Percentiles rank a stretch among this genome's conserved stretches.
Evolutionary conservation across 2,888 invertebrate species (phyloP).

Genomic region (Lydus trimaculatus): DNA sequence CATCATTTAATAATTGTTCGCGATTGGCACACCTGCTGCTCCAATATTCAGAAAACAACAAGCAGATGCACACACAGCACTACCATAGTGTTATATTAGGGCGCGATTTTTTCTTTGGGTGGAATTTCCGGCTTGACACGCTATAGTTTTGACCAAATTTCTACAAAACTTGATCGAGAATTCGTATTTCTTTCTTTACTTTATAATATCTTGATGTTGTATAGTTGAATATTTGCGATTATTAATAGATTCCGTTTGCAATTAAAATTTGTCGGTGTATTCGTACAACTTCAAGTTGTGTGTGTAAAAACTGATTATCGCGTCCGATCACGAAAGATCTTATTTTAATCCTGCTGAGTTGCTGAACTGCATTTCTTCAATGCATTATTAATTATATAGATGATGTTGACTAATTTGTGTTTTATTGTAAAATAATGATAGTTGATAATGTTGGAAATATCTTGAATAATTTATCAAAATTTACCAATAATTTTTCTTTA

Average conservation of each 20-base stretch:
- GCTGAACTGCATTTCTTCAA: constrained; percentile 27
- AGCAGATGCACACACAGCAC: constrained; percentile 50
- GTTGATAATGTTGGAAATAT: background rate
- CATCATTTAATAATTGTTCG: constrained; percentile 42
- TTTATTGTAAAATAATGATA: constrained; percentile 31
- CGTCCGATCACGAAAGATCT: constrained; percentile 32
- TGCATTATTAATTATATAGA: constrained; percentile 29
- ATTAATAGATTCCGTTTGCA: background rate
- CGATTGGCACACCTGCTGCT: constrained; percentile 49
- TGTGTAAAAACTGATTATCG: constrained; percentile 26
- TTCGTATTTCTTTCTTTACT: background rate
- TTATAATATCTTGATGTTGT: too few species aligned
- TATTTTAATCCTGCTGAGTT: constrained; percentile 34
- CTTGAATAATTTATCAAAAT: background rate
- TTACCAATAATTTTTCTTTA: too few species aligned
- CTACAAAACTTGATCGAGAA: background rate
- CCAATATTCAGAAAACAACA: constrained; percentile 51
- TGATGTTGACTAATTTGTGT: constrained; percentile 31
- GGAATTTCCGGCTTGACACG: constrained; percentile 42
- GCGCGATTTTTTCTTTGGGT: constrained; percentile 40
- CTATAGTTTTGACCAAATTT: background rate
- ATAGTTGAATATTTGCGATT: background rate
- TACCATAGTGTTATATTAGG: constrained; percentile 37
- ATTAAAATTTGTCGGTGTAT: constrained; percentile 2
- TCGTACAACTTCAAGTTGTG: background rate